phyloP scores from a whole-genome alignment of 1,140 invertebrate genomes.

The Palaemon carinicauda region DNA sequence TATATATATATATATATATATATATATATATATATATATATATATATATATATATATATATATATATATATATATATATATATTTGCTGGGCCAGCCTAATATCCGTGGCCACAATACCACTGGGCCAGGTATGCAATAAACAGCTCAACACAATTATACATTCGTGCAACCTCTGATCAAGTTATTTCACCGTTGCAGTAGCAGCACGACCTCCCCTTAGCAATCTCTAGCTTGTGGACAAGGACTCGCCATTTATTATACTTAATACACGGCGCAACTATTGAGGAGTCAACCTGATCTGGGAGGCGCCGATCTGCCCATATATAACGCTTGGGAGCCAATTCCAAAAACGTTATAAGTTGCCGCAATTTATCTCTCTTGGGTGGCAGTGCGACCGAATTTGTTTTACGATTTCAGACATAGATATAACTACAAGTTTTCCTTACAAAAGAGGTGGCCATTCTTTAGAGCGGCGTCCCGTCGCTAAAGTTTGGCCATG shows the following conservation, averaged over 20 bases:
- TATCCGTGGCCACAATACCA: too few relatives aligned
- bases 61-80: neutral
- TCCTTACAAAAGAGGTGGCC: neutral
- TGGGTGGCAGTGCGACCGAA: too few relatives aligned
- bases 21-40: neutral
- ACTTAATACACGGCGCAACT: too few relatives aligned
- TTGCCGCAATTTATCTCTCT: neutral
- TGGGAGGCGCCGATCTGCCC: neutral
- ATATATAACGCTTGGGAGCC: neutral
- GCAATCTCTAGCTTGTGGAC: too few relatives aligned
- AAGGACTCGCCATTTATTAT: neutral
- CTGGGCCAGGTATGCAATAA: too few relatives aligned
- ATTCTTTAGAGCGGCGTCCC: neutral
- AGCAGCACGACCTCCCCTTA: neutral
- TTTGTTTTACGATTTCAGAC: neutral
- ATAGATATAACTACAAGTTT: conserved; percentile 9
- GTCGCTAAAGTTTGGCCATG: neutral
- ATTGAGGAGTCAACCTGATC: neutral
- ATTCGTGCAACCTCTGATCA: too few relatives aligned
- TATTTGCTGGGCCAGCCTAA: too few relatives aligned
- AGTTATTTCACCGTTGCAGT: neutral
- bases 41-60: neutral
- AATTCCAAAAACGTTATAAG: neutral
- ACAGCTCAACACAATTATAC: too few relatives aligned
- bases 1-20: neutral